Evolutionary conservation across 2,113 vertebrate genomes (phyloP).

Genomic region (Tragulus kanchil): DNA sequence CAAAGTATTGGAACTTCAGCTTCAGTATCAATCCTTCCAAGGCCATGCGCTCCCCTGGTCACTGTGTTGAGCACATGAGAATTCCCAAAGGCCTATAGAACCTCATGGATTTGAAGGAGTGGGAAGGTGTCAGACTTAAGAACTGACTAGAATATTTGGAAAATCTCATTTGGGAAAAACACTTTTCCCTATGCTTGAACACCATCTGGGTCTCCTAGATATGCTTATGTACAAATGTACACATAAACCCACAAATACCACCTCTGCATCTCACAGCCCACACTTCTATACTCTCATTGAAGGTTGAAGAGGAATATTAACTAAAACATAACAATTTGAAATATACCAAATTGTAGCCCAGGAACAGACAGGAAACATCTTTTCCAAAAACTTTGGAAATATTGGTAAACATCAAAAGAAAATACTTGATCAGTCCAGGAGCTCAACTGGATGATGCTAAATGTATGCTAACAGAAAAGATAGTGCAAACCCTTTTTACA

Average conservation of each 20-base stretch:
- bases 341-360: neutral
- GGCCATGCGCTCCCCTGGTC: neutral
- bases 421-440: neutral
- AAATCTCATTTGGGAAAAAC: neutral
- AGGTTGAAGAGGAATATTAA: neutral
- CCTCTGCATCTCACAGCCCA: neutral
- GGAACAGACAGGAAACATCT: neutral
- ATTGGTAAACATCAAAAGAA: neutral
- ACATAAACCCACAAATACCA: neutral
- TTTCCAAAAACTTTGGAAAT: neutral
- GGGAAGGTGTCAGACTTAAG: neutral
- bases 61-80: neutral
- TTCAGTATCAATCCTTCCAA: too few species aligned
- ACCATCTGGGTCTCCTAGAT: neutral
- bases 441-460: neutral
- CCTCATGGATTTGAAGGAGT: neutral
- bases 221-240: neutral
- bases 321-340: neutral
- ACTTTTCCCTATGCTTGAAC: neutral
- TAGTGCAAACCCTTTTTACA: neutral
- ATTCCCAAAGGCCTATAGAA: neutral
- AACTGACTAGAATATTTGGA: neutral
- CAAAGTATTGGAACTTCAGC: too few species aligned
- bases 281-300: neutral
- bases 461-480: neutral